These are phyloP conservation scores for Prionailurus bengalensis DNA, from an alignment of 2,113 vertebrate genomes.

Conservation along the genomic window DNA sequence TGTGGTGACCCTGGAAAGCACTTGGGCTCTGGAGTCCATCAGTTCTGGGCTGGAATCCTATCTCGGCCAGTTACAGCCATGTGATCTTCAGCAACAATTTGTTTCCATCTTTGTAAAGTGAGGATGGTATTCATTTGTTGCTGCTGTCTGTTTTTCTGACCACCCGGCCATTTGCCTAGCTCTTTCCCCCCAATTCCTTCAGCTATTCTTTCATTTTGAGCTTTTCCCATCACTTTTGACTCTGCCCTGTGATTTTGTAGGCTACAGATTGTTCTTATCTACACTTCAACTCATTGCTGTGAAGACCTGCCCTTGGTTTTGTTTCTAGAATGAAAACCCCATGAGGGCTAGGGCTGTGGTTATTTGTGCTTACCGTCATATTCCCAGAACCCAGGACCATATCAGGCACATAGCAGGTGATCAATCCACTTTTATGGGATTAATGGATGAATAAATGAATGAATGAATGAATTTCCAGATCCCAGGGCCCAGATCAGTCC, in stretches of 20 bases:
- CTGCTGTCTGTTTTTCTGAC: neutral
- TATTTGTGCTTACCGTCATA: constrained; percentile 3
- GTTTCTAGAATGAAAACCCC: constrained; percentile 20
- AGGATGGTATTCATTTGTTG: neutral
- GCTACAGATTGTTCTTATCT: neutral
- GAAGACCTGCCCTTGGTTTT: neutral
- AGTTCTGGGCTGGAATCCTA: neutral
- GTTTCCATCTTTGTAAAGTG: constrained; percentile 1
- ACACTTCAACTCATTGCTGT: neutral
- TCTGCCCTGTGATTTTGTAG: neutral
- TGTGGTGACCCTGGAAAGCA: neutral
- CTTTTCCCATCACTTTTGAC: neutral
- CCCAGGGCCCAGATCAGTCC: neutral
- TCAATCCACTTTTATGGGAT: constrained; percentile 31
- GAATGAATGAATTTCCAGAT: neutral
- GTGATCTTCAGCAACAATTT: neutral
- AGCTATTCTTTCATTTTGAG: constrained; percentile 38
- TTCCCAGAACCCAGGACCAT: neutral
- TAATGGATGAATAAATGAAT: constrained; percentile 46
- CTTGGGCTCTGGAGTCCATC: neutral
- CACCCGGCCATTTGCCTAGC: neutral
- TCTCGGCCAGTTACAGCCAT: neutral
- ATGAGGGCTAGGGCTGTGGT: neutral
- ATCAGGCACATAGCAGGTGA: neutral
- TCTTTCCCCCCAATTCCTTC: neutral